Evolutionary conservation across 2,113 vertebrate genomes (phyloP), one percentile per base, ranked within the genome.

Genomic region (Halcyon malimbica): DNA sequence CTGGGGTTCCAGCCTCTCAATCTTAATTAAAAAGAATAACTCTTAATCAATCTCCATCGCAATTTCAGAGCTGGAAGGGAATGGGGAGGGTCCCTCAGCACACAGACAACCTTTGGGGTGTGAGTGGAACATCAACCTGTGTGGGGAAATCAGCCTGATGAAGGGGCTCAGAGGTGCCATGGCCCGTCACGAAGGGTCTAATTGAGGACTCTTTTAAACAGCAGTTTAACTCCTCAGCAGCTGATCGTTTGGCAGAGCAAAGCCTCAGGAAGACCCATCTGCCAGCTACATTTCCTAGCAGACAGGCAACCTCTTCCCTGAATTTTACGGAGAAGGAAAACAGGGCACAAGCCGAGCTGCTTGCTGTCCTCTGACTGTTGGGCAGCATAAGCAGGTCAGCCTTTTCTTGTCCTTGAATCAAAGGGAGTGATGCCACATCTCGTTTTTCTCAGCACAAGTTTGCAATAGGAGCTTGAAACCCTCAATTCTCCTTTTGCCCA

Each of bases 11-110:
- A 91, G 76, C 46, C 46, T 90, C 92, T 94, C 89, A n/a, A 51
- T 93, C 87, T 91, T 93, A 93, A 91, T 94, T 91, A 91, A 96
- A 96, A 91, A 89, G 78, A 74, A 83, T 65, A 86, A 93, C 85
- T 70, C 84, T 78, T 78, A 79, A 82, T 89, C 89, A 89, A 79
- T 54, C 80, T 75, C 76, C 33, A 70, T 44, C 1, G 1, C 33
- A 41, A 85, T 74, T 88, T 54, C 35, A 68, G 80, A 82, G 44
- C 53, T 5, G 23, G n/a, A 24, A 23, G 18, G 13, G 33, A 11
- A 48, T 42, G 31, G 31, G 31, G 25, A 41, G 26, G 25, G 25
- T 54, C 48, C 51, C 59, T 64, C 65, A 60, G n/a, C 83, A 79
- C 21, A 37, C 71, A 78, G 53, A 13, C 35, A 68, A 9, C 35